phyloP scores from a whole-genome alignment of 2,797 vertebrate genomes.

The Acrossocheilus wenchowensis region DNA sequence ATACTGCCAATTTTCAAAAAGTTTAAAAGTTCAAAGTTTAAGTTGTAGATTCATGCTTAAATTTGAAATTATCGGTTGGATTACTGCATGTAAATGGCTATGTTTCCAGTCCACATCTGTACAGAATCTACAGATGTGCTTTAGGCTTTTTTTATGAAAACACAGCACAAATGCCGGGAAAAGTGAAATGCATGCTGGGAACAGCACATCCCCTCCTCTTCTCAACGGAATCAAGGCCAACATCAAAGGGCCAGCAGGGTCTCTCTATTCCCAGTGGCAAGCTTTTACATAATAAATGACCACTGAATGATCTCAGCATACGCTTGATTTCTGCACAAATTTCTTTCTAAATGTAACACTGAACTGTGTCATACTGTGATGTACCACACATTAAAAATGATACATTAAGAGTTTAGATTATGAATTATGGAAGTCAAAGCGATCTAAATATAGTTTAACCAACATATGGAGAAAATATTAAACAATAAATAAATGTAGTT shows the following conservation, averaged over 20 bases:
- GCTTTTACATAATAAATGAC: slow-evolving; percentile 52
- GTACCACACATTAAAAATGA: not conserved
- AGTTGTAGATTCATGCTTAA: not conserved
- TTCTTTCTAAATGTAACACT: slow-evolving; percentile 2
- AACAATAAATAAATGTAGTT: not conserved
- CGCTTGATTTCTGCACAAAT: not conserved
- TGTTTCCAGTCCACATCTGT: not conserved
- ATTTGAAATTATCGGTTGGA: not conserved
- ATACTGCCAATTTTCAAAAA: not conserved
- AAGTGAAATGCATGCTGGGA: slow-evolving; percentile 53
- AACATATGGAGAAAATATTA: not conserved
- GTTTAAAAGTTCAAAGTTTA: not conserved
- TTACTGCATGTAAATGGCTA: not conserved
- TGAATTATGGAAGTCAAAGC: no score
- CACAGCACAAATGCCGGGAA: slow-evolving; percentile 13
- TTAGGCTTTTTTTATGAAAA: not conserved
- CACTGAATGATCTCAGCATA: slow-evolving; percentile 29
- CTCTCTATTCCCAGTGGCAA: slow-evolving; percentile 46
- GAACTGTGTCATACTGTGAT: not conserved
- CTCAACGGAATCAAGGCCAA: slow-evolving; percentile 32
- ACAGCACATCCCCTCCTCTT: slow-evolving; percentile 9
- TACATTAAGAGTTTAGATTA: not conserved
- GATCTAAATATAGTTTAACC: not conserved
- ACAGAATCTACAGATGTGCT: not conserved
- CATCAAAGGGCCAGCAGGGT: slow-evolving; percentile 47